Conservation (phyloP, 1,140 invertebrate species). For the Callitettix versicolor region DNA sequence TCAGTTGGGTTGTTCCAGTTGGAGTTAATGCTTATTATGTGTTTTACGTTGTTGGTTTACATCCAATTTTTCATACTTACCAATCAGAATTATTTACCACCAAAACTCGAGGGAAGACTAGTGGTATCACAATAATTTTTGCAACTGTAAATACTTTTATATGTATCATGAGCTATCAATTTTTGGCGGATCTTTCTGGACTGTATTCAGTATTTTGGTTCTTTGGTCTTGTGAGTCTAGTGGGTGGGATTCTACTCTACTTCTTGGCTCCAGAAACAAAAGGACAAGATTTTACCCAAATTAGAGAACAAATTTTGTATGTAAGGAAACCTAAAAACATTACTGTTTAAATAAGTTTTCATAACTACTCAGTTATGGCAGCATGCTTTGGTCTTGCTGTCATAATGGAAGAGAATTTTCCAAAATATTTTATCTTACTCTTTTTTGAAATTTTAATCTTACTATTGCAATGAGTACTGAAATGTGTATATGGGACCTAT, state of each 20-base stretch:
- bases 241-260: constrained; percentile 28
- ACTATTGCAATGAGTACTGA: no score
- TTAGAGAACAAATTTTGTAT: constrained; percentile 15
- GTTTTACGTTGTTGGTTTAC: constrained; percentile 12
- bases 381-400: no score
- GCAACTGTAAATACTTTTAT: constrained; percentile 17
- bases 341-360: no score
- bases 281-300: constrained; percentile 35
- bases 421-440: no score
- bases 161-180: constrained; percentile 18
- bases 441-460: no score
- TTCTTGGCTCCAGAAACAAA: constrained; percentile 38
- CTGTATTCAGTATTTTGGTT: constrained; percentile 5
- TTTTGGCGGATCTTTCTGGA: constrained; percentile 13
- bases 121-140: constrained; percentile 16
- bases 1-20: constrained; percentile 7
- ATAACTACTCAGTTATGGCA: no score
- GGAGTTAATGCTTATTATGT: constrained; percentile 1
- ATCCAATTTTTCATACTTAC: constrained; percentile 7
- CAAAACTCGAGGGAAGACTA: constrained; percentile 18
- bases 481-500: no score
- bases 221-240: constrained; percentile 7
- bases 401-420: no score
- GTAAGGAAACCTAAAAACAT: no score
- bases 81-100: constrained; percentile 23